Evolutionary conservation across 2,797 vertebrate genomes (phyloP).

Genomic region (Poliocrania exsul): DNA sequence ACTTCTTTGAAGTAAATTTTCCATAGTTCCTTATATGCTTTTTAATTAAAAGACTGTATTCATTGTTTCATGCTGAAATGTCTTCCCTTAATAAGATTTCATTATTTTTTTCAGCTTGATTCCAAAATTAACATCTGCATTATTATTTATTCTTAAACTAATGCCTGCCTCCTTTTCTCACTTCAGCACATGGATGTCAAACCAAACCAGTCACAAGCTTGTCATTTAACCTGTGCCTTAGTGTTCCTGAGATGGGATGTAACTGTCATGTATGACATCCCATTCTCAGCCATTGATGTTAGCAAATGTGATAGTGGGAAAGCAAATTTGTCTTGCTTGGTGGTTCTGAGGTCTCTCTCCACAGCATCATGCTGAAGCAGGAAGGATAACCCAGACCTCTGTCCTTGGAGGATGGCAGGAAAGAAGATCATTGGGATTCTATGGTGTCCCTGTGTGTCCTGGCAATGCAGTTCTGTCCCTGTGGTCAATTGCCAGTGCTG

Average conservation of each 20-base stretch:
- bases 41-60: not conserved
- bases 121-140: not conserved
- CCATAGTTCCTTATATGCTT: not conserved
- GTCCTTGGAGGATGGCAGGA: not conserved
- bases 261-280: fast-evolving
- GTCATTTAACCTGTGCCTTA: not conserved
- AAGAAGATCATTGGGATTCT: not conserved
- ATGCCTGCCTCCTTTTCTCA: not conserved
- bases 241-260: not conserved
- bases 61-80: not conserved
- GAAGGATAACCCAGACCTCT: not conserved
- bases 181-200: not conserved
- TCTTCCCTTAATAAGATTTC: not conserved
- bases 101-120: not conserved
- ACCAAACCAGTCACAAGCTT: not conserved
- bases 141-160: not conserved
- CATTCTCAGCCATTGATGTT: not conserved
- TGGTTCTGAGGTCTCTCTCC: not conserved
- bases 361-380: not conserved
- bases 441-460: not conserved
- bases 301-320: not conserved
- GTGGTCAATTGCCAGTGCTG: not conserved
- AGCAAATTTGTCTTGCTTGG: not conserved
- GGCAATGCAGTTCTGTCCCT: not conserved
- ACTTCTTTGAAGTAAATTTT: not conserved